Evolutionary conservation across 2,797 vertebrate genomes (phyloP).

Genomic region (Sebastes itinus): DNA sequence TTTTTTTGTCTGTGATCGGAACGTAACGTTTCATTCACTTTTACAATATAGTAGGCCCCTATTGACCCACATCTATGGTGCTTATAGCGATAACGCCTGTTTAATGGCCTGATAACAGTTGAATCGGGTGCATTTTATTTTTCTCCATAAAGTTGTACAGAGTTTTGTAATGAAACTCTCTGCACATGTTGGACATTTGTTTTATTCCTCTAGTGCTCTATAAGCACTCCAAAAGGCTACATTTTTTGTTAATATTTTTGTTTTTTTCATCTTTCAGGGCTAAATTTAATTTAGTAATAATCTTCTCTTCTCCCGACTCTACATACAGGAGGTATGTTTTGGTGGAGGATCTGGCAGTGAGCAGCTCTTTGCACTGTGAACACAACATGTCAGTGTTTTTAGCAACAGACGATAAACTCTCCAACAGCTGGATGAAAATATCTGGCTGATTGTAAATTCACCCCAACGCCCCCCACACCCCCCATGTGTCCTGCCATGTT

Average conservation of each 20-base stretch:
- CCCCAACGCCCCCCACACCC: neutral
- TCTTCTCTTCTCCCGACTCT: neutral
- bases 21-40: fast-evolving
- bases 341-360: neutral
- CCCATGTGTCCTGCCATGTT: slow-evolving; percentile 65
- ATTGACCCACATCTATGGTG: no score
- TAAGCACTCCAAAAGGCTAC: neutral
- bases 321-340: slow-evolving; percentile 1
- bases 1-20: no score
- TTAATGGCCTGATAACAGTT: no score
- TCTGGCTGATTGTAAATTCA: neutral
- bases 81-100: no score
- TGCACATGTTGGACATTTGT: neutral
- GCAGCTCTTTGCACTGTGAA: slow-evolving; percentile 16
- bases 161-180: neutral
- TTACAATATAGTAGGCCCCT: no score
- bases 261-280: neutral
- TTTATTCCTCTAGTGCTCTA: neutral
- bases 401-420: neutral
- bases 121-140: neutral
- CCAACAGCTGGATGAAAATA: neutral
- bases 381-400: slow-evolving; percentile 17
- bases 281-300: neutral
- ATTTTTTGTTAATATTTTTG: fast-evolving
- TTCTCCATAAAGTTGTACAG: neutral